phyloP scores from a whole-genome alignment of 2,113 vertebrate genomes.

The Probosciger aterrimus region DNA sequence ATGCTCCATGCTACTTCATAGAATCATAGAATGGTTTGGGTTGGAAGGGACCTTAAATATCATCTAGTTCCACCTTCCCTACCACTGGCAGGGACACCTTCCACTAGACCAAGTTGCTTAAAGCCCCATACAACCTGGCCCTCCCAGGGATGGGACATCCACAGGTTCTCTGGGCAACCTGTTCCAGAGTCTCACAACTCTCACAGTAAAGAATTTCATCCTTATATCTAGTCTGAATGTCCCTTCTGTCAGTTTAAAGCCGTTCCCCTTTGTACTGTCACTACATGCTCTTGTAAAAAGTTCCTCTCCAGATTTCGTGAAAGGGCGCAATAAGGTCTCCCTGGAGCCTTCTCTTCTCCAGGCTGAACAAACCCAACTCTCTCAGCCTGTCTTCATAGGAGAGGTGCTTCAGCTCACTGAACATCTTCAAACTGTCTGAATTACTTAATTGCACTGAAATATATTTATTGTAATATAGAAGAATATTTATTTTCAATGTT shows the following conservation, averaged over 20 bases:
- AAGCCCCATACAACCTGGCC: too few relatives aligned
- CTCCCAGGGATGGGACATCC: not conserved
- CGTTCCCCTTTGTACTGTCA: not conserved
- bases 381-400: accelerated
- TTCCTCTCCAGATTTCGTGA: too few relatives aligned
- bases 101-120: too few relatives aligned
- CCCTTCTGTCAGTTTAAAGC: not conserved
- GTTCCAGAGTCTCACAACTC: not conserved
- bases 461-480: not conserved
- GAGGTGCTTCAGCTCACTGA: not conserved
- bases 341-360: not conserved
- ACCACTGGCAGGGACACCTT: too few relatives aligned
- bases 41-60: not conserved
- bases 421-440: not conserved
- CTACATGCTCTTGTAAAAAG: too few relatives aligned
- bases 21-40: not conserved
- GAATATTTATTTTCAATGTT: not conserved
- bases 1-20: not conserved
- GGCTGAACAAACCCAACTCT: not conserved
- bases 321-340: not conserved
- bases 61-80: too few relatives aligned
- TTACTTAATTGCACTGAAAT: not conserved
- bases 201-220: not conserved
- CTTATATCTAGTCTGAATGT: not conserved
- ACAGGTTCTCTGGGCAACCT: not conserved